Evolutionary conservation across 2,797 vertebrate species (phyloP), one percentile per base, ranked within the genome.

Genomic region (Apodemus agrarius): DNA sequence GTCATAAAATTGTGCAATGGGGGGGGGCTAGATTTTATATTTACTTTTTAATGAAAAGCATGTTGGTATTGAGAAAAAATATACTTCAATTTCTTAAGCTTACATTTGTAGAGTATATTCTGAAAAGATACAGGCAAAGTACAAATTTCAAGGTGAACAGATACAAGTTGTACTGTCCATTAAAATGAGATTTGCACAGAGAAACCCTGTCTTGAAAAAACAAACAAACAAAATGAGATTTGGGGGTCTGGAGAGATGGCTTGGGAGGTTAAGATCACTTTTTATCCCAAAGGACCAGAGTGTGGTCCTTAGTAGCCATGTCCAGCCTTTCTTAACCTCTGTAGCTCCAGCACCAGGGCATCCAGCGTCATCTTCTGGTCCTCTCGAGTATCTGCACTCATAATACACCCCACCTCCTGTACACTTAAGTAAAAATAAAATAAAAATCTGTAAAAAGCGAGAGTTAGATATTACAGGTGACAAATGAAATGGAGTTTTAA

Each of bases 221-320:
- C n/a, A n/a, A n/a, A n/a, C n/a, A n/a, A n/a, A n/a, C n/a, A 95
- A 90, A 91, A 78, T 72, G 90, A 92, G 67, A n/a, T 76, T 7
- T 76, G 4, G 37, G 69, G 10, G 72, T 4, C 83, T 67, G 19
- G 43, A 85, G 19, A 85, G 63, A 67, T 43, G 63, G 19, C 3
- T n/a, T 46, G 12, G 17, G 43, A 43, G 10, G 43, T 9, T n/a
- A 49, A 49, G 83, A 85, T 43, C 21, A 8, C 61, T 31, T 49
- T 11, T 24, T 52, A n/a, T n/a, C 67, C 63, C 63, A 67, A 46
- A 67, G 61, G 83, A 52, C 31, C 29, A 67, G 43, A 9, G 31
- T 85, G 22, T 34, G 43, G 43, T 49, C 67, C 31, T 21, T 65
- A 24, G 43, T 24, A 1, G 31, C 31, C 43, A 52, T 31, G n/a